A percentile compares a stretch with the other conserved stretches of the same genome.
These are phyloP conservation scores for Zoanthus sociatus DNA, from an alignment of 92 coral and sea anemone genomes.

Conservation along the genomic window DNA sequence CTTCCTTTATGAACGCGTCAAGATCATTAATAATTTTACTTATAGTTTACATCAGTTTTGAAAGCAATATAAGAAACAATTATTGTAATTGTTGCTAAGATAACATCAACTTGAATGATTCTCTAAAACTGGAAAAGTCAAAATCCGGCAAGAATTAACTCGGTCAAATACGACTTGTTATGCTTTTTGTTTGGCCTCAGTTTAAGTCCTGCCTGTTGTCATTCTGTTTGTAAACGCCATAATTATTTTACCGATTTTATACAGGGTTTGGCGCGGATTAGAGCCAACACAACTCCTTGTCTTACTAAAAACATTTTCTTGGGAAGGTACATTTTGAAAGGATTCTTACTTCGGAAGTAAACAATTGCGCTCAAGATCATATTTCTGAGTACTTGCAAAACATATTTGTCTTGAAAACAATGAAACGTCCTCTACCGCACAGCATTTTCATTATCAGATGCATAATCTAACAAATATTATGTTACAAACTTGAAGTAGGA, in stretches of 20 bases:
- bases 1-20: no score
- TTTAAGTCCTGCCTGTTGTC: background rate
- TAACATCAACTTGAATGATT: background rate
- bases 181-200: background rate
- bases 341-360: background rate
- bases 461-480: no score
- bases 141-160: background rate
- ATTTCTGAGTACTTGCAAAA: background rate
- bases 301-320: no score
- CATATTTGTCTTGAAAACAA: constrained; percentile 10
- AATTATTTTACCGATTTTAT: no score
- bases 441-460: no score
- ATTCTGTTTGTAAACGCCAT: no score
- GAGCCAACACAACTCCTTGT: no score
- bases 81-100: background rate
- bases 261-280: no score
- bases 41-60: background rate
- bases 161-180: background rate
- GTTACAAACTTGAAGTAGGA: no score
- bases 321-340: no score
- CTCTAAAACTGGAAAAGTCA: background rate
- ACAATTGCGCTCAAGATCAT: background rate
- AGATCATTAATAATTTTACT: background rate
- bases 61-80: background rate
- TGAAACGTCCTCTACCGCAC: background rate